Evolutionary conservation across 2,113 vertebrate genomes (phyloP).

Genomic region (Hyperoodon ampullatus): DNA sequence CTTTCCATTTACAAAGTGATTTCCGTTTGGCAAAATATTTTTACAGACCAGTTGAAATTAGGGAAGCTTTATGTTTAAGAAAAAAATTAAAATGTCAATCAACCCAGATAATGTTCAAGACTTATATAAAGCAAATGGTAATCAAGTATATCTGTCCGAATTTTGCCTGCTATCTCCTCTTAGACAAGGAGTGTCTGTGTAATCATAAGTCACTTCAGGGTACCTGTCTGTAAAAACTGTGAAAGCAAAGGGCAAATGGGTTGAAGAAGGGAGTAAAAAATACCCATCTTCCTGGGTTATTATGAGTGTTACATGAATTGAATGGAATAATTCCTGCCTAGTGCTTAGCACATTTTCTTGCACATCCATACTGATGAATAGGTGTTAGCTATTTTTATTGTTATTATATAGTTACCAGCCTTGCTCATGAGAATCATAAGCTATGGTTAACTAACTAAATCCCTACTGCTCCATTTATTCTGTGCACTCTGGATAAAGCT

Average conservation of each 20-base stretch:
- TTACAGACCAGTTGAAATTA: background rate
- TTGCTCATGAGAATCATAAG: background rate
- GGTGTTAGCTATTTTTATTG: background rate
- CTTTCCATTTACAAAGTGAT: background rate
- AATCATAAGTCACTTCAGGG: background rate
- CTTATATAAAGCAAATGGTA: background rate
- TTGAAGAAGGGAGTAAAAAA: background rate
- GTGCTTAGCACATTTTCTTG: background rate
- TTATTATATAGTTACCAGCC: background rate
- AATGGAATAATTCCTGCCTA: background rate
- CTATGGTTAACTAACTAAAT: background rate
- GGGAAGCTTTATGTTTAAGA: background rate
- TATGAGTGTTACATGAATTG: background rate
- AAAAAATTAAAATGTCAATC: background rate
- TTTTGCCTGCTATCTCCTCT: background rate
- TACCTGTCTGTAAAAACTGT: background rate
- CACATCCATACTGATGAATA: background rate
- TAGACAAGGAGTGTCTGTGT: background rate
- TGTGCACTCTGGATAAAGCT: background rate
- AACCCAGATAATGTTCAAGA: background rate
- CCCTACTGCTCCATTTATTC: background rate
- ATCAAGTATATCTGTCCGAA: background rate
- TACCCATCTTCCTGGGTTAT: background rate
- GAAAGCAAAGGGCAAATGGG: background rate
- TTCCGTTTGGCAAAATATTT: slow-evolving; percentile 14